Evolutionary conservation across 2,113 vertebrate genomes (phyloP), one percentile per base, ranked within the genome.

Genomic region (Cololabis saira): DNA sequence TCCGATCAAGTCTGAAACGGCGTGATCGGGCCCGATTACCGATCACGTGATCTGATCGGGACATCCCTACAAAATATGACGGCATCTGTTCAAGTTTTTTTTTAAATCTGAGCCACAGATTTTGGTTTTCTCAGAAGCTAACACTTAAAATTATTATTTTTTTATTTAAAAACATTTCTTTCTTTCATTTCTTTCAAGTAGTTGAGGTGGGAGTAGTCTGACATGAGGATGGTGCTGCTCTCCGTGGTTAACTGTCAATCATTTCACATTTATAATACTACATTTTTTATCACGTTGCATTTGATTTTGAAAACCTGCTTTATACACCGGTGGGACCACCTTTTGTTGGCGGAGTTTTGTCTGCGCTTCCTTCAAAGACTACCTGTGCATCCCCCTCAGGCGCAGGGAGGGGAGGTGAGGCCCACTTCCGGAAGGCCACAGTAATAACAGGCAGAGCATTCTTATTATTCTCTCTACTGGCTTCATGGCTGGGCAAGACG

Each of bases 401-500:
- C 82, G 59, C 59, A 66, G 86, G 87, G 85, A 80, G 87, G 85
- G 85, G 80, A 61, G 19, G 61, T 63, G 89, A 83, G 88, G 89
- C 89, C 87, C 86, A 88, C 84, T 88, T 88, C 85, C 81, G 82
- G 82, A 82, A 84, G 66, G 77, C 82, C 79, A 89, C 75, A 88
- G 87, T 86, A 91, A 91, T 82, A 87, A 87, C 83, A 87, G 82
- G 67, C 89, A 89, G 82, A 75, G 33, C 33, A 83, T 82, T 85
- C 71, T 86, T 84, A 85, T 81, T 69, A 72, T 76, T 89, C 85
- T 85, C 53, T 71, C 67, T 61, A 61, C 61, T 10, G 45, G 52
- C 55, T 87, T 73, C 76, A 67, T 63, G 55, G 60, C 73, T 30
- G 74, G 88, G 82, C 88, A 88, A 89, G 90, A 88, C 90, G 2